Evolutionary conservation across 35 echinoderm and acorn worm genomes (phyloP), one percentile per base, ranked within the genome.

Genomic region (Patiria miniata): DNA sequence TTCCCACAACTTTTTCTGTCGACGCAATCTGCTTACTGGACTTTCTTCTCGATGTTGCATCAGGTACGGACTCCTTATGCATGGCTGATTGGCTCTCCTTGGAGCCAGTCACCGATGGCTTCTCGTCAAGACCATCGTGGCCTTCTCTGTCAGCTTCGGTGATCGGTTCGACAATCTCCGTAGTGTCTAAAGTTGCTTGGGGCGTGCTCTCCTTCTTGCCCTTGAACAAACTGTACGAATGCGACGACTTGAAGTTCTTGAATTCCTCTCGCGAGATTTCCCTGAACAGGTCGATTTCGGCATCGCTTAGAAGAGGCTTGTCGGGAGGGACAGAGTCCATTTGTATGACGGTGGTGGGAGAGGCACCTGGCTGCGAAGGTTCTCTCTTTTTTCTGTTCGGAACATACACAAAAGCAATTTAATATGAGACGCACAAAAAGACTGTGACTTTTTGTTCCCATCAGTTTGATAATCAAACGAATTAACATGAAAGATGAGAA

Each of bases 211-310:
- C 44, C 18, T 33, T 33, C 51, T 82, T 51, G 14, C 39, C 80
- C 22, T 82, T 82, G 32, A 82, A 82, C 51, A 82, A 22, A 7
- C 51, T 44, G 44, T 82, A 82, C 44, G 80, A 19, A 28, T 56
- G 40, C 8, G 80, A 52, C 28, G 80, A 42, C 51, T 82, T 82
- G 80, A 82, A 82, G 44, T 82, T 82, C 15, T 82, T 52, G 44
- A 82, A 82, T 22, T 82, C 80, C 33, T 51, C 42, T 16, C 51
- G 19, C 28, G 80, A 51, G 80, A 82, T 82, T 82, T 82, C 80
- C 51, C 51, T 82, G 80, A 56, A 80, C 37, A 51, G 19, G 23
- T 80, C 78, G 42, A 80, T 51, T 39, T 80, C 78, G 37, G 21
- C 78, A 8, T 80, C 37, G 7, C 14, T 30, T 14, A 73, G 65